Percentiles rank a stretch among this genome's conserved stretches.
phyloP scores from a whole-genome alignment of 2,113 vertebrate species.

The Poeciliopsis prolifica region DNA sequence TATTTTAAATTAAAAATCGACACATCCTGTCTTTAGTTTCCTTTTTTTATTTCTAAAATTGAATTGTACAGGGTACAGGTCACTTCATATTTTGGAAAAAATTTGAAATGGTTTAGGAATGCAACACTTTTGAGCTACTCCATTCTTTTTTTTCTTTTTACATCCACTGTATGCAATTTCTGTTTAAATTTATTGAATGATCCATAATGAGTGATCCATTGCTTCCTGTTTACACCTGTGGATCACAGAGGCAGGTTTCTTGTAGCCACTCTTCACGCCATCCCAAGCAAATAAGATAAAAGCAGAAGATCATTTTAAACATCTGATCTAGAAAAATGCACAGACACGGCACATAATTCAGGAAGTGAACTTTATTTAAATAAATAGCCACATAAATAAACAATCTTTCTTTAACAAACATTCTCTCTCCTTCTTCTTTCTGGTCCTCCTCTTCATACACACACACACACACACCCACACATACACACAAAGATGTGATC shows the following conservation, averaged over 20 bases:
- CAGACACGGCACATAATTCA: conserved; percentile 42
- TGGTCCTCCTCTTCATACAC: neutral
- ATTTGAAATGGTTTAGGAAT: neutral
- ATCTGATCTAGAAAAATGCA: neutral
- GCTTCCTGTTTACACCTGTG: too few species aligned
- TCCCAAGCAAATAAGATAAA: neutral
- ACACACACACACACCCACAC: conserved; percentile 30
- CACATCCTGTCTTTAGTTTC: neutral
- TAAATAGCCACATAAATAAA: conserved; percentile 87
- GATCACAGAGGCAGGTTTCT: too few species aligned
- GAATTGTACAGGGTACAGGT: too few species aligned
- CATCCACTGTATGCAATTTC: neutral
- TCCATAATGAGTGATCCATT: too few species aligned
- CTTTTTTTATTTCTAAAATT: too few species aligned
- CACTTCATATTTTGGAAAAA: neutral
- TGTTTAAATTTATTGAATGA: neutral
- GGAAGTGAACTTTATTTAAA: conserved; percentile 82
- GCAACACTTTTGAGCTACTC: neutral
- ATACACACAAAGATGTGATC: conserved; percentile 47
- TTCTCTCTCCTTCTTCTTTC: conserved; percentile 30
- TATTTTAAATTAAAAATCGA: neutral
- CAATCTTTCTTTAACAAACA: conserved; percentile 61
- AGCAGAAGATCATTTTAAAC: neutral
- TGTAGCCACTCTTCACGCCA: too few species aligned
- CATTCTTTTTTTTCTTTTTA: neutral